Conservation (phyloP, 23 tunicate species). For the Styela plicata region DNA sequence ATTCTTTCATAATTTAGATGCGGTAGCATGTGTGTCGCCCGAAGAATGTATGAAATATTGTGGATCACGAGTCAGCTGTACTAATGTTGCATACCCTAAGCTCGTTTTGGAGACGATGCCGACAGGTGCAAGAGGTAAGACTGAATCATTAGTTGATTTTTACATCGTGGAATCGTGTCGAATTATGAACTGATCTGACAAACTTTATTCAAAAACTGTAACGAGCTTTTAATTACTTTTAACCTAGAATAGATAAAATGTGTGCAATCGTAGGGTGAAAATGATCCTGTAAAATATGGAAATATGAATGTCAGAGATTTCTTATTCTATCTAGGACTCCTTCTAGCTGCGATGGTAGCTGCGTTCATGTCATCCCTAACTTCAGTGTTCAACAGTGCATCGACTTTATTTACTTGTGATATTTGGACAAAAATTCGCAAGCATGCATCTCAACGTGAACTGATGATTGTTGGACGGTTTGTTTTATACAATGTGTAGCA, state of each 20-base stretch:
- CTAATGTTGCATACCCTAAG: conserved; percentile 72
- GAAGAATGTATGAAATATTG: conserved; percentile 49
- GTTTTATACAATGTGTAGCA: too few species aligned
- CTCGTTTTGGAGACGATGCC: conserved; percentile 66
- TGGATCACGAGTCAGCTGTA: conserved; percentile 45
- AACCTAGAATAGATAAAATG: too few species aligned
- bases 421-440: conserved; percentile 72
- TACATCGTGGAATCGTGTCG: too few species aligned
- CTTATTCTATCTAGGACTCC: too few species aligned
- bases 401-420: conserved; percentile 89
- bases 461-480: conserved; percentile 86
- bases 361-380: conserved; percentile 97
- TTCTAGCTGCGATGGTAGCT: conserved; percentile 84
- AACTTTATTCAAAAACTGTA: background rate
- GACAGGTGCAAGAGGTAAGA: conserved; percentile 57
- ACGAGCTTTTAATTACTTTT: background rate
- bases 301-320: too few species aligned
- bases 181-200: background rate
- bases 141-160: background rate
- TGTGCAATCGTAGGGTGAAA: too few species aligned
- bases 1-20: conserved; percentile 48
- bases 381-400: conserved; percentile 91
- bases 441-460: conserved; percentile 58
- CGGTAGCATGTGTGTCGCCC: conserved; percentile 55
- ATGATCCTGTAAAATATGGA: too few species aligned